Percentiles rank a stretch among this genome's conserved stretches.
Conservation (phyloP, 1,140 invertebrate species). For the Magallana gigas region DNA sequence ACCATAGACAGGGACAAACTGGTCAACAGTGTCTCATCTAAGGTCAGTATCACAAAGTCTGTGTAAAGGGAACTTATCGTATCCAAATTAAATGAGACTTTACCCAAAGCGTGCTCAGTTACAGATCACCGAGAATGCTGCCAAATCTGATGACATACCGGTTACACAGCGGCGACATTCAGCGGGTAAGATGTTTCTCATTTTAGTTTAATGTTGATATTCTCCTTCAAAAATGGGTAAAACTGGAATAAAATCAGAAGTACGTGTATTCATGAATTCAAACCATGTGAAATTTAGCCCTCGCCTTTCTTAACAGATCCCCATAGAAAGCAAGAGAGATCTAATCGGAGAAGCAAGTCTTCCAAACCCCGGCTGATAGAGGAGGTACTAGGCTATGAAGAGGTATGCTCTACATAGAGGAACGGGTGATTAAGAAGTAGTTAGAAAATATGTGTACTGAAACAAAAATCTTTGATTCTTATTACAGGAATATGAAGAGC, state of each 20-base stretch:
- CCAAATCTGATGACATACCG: not conserved
- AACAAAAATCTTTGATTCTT: not conserved
- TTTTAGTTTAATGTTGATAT: too few relatives aligned
- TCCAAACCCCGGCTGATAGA: slow-evolving; percentile 12
- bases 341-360: not conserved
- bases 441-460: too few relatives aligned
- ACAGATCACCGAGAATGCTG: not conserved
- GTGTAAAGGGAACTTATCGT: too few relatives aligned
- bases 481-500: not conserved
- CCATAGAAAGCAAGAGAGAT: not conserved
- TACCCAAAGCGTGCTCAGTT: not conserved
- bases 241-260: too few relatives aligned
- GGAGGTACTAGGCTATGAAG: not conserved
- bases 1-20: slow-evolving; percentile 24
- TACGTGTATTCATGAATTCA: too few relatives aligned
- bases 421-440: too few relatives aligned
- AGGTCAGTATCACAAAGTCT: too few relatives aligned
- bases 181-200: not conserved
- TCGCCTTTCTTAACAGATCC: not conserved
- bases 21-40: not conserved
- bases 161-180: not conserved
- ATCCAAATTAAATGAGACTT: too few relatives aligned
- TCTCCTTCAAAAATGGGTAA: too few relatives aligned
- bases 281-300: too few relatives aligned
- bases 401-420: not conserved